Evolutionary conservation across 2,888 invertebrate genomes (phyloP), one percentile per base, ranked within the genome.

Genomic region (Hoplodrina blanda): DNA sequence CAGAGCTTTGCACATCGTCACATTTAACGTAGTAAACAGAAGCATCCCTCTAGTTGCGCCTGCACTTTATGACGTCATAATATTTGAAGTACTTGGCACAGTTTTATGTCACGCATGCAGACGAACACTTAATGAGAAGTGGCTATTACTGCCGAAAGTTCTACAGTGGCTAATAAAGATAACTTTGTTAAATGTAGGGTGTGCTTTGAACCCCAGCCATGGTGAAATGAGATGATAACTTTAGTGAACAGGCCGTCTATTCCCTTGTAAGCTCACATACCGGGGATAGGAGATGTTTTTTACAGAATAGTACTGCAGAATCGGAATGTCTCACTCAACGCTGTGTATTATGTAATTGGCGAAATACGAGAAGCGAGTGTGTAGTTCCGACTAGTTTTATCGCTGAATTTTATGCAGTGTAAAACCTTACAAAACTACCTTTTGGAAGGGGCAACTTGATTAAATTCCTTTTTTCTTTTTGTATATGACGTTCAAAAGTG

Each of bases 61-160:
- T 80, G 83, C 72, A 73, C 25, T 85, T 82, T 80, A 83, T 70
- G 85, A 80, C 62, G 78, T 67, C 78, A 72, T 83, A 78, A 82
- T 67, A 70, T 62, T 55, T 37, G 30, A 60, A 67, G 67, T 25
- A 62, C 59, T 62, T 57, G 55, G 33, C 49, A 50, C 67, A 59
- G 68, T 62, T 76, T 74, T 76, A 76, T 62, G 68, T 49, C 49
- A 80, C 80, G 46, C 76, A 80, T 80, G 80, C 80, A 74, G 74
- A 70, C 63, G 53, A 53, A 55, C 76, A 80, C 80, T 75, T 80
- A 75, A 80, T 76, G 75, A 80, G 80, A 80, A 76, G 62, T 67
- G 76, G 80, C 67, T 41, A 20, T 80, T 37, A 80, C 57, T 50
- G 54, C 44, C 30, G 11, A 17, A 74, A 75, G 37, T 62, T 79